Percentiles rank a stretch among this genome's conserved stretches.
phyloP scores from a whole-genome alignment of 1,140 invertebrate species.

The Sycophila sp. region DNA sequence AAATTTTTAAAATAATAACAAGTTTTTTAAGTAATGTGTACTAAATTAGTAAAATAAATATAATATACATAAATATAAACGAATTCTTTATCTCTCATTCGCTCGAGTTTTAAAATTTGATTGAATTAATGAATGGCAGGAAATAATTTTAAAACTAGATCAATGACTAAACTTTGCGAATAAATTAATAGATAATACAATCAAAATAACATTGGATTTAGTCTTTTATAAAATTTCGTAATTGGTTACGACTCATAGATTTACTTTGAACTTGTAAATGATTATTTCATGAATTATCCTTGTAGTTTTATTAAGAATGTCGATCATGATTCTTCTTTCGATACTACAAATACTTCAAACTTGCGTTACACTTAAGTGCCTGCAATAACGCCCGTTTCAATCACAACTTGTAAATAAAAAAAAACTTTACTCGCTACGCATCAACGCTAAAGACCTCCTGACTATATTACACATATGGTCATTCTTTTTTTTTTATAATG shows the following conservation, averaged over 20 bases:
- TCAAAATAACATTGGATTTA: background rate
- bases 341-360: background rate
- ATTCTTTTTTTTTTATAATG: too few relatives aligned
- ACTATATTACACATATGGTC: slow-evolving; percentile 15
- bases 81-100: too few relatives aligned
- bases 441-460: background rate
- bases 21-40: too few relatives aligned
- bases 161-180: background rate
- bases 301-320: too few relatives aligned
- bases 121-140: too few relatives aligned
- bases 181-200: background rate
- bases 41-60: too few relatives aligned
- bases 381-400: background rate
- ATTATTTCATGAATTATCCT: background rate
- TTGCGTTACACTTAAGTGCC: background rate
- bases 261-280: background rate
- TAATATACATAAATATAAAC: too few relatives aligned
- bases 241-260: background rate
- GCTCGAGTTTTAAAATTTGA: background rate
- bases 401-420: background rate
- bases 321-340: too few relatives aligned
- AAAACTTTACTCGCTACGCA: background rate
- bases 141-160: too few relatives aligned
- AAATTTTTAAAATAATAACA: too few relatives aligned
- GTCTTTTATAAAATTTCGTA: background rate